Evolutionary conservation across 1,140 invertebrate species (phyloP), one percentile per base, ranked within the genome.

Genomic region (Copidosoma floridanum): DNA sequence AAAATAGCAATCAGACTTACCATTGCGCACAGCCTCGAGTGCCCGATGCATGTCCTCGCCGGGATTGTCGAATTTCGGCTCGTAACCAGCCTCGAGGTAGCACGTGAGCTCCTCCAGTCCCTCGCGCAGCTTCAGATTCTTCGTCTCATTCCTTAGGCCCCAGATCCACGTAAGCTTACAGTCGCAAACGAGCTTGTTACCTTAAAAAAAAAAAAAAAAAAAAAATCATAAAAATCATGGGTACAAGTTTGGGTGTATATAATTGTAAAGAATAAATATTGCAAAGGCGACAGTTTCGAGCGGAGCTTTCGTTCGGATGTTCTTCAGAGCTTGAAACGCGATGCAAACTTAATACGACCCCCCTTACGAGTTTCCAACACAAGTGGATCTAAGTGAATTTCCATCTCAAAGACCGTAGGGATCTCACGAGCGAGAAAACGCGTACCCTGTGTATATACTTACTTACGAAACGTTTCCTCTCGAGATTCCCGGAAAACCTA

Each of bases 101-200:
- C 89, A 91, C 56, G 83, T 85, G 29, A 89, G 81, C 40, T 85
- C 80, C 43, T 89, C 85, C 41, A 91, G 77, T 24, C 86, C 84
- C 57, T 84, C 82, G 61, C 83, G 84, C 56, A 90, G 83, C 67
- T 84, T 84, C 57, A 81, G 75, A 70, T 87, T 89, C 72, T 85
- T 85, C 58, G 89, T 90, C 61, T 89, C 87, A 73, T 89, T 89
- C 62, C 84, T 83, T 56, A 92, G 74, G 35, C 80, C 80, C 75
- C 88, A 87, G 76, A 91, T 86, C 89, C 89, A 92, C 52, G 85
- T 82, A 57, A 91, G 78, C 61, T 88, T 85, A 73, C 89, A 91
- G 81, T 91, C 88, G 77, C 90, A 92, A 60, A 85, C 82, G 78
- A 92, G 88, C 72, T 85, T 85, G 80, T 91, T 91, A 69, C 86